These are phyloP conservation scores for Passer domesticus DNA, from an alignment of 2,113 vertebrate species.

Conservation along the genomic window DNA sequence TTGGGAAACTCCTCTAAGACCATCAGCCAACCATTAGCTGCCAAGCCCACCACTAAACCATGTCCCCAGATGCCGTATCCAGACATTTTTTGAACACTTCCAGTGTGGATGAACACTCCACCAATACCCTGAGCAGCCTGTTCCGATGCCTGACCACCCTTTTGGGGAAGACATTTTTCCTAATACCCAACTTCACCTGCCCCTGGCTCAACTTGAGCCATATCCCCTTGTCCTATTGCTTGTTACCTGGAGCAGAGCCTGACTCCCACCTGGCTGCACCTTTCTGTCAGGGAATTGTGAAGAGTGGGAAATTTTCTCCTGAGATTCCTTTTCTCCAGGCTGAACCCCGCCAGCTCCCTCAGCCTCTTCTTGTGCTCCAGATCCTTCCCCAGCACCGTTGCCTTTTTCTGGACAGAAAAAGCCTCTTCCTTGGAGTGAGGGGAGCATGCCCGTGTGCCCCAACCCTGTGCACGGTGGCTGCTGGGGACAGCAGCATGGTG, in stretches of 20 bases:
- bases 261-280: not conserved
- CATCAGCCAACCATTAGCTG: not conserved
- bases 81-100: not conserved
- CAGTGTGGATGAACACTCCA: not conserved
- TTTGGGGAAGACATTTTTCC: not conserved
- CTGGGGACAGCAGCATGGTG: fast-evolving
- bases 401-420: not conserved
- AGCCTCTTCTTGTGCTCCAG: not conserved
- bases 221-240: not conserved
- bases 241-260: not conserved
- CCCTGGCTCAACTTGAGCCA: not conserved
- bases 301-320: not conserved
- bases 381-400: not conserved
- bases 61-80: not conserved
- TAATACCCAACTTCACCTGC: not conserved
- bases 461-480: fast-evolving
- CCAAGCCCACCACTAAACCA: not conserved
- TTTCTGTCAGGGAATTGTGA: not conserved
- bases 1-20: not conserved
- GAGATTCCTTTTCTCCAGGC: not conserved
- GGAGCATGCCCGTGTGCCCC: not conserved
- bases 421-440: not conserved
- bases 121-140: not conserved
- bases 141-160: not conserved
- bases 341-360: not conserved